Conservation (phyloP, 2,888 invertebrate species). For the Caenorhabditis afra region DNA sequence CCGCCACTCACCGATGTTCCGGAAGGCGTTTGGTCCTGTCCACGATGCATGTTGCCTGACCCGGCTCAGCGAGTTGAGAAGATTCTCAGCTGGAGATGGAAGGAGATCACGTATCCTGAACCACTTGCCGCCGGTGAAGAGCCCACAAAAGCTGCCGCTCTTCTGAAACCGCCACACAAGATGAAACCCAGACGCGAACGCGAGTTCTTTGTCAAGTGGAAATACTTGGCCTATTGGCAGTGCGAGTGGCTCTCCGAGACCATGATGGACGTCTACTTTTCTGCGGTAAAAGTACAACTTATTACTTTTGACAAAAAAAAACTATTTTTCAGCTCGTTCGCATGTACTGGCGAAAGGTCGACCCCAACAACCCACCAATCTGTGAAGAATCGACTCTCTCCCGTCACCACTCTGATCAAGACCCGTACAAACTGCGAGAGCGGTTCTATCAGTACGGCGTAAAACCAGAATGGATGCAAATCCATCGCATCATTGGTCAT, state of each 20-base stretch:
- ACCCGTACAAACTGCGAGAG: constrained; percentile 83
- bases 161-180: constrained; percentile 71
- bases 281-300: too few relatives aligned
- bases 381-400: constrained; percentile 85
- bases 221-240: constrained; percentile 97
- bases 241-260: constrained; percentile 91
- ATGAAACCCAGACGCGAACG: constrained; percentile 82
- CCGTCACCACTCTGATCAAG: constrained; percentile 79
- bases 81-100: constrained; percentile 97
- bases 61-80: constrained; percentile 84
- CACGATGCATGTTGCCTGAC: constrained; percentile 89
- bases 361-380: constrained; percentile 96
- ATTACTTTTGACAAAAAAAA: too few relatives aligned
- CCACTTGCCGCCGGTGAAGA: constrained; percentile 37
- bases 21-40: constrained; percentile 95
- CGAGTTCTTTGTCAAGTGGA: constrained; percentile 98
- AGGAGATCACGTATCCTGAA: constrained; percentile 75
- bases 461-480: constrained; percentile 95
- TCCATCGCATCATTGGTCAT: constrained; percentile 95
- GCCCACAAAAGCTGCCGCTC: constrained; percentile 21
- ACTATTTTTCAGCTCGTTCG: constrained; percentile 89
- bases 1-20: constrained; percentile 98
- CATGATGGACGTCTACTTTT: constrained; percentile 73
- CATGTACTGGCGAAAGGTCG: constrained; percentile 93
- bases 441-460: constrained; percentile 91